Base-by-base conservation (phyloP, 2,797 vertebrate genomes). In the Coilia nasus region DNA sequence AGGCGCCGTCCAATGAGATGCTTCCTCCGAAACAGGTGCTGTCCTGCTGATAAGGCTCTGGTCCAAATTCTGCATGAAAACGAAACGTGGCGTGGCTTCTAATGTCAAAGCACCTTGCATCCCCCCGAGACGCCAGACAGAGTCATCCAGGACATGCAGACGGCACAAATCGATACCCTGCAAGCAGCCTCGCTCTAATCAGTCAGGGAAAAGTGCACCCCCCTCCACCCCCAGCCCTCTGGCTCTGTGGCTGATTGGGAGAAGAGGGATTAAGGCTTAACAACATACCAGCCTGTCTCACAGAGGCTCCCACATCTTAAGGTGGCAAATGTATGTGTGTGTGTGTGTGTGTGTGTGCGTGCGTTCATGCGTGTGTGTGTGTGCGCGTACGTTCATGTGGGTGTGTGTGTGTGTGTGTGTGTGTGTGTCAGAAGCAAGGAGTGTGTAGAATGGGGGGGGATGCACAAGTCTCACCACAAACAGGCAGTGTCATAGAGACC, bases 401-500 rank as follows among this genome's bases (percentile, higher is more conserved):
- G 60, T 62, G 60, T 62, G 60, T 62, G 60, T 62, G 60, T 62
- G 60, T 23, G 60, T 62, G 60, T 62, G 60, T 62, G 60, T 62
- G 60, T 62, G 60, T 62, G 60, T 62, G 60, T 23, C 6, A 12
- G 50, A 54, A 41, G 35, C 35, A 41, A 54, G 50, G 14, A 54
- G 2, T 9, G 50, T 1, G 50, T 54, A 54, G 50, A 54, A 2
- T 3, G 50, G 50, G 50, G 50, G 57, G 19, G 57, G 5, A 7
- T 59, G 15, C 57, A 59, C 17, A 19, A n/a, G 17, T 17, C 64
- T 7, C 50, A 7, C 50, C 64, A 71, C 64, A 35, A 71, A 35
- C 64, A 71, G 28, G 28, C 28, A 31, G 31, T 78, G 71, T 78
- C 71, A 78, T 12, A 1, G 12, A 19, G 35, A 78, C 71, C 71